Percentiles rank a stretch among this genome's conserved stretches.
phyloP scores from a whole-genome alignment of 37 sponge, comb jelly and placozoan genomes.

The Aphrocallistes beatrix region DNA sequence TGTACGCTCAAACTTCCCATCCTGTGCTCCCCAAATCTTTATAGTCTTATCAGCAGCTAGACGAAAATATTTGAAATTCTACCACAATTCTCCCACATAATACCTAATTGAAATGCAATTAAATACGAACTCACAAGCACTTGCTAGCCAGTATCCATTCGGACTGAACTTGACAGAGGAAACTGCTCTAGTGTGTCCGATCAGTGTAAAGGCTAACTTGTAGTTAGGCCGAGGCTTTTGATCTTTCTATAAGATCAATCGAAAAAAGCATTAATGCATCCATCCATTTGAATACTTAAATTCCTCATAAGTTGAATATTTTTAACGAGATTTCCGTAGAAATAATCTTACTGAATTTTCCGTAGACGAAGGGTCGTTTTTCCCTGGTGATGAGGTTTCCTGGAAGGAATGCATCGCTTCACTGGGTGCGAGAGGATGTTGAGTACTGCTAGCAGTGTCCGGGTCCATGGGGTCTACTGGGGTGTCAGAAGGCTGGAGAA shows the following conservation, averaged over 20 bases:
- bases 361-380: neutral
- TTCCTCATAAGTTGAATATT: no score
- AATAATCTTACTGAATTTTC: neutral
- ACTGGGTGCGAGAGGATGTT: neutral
- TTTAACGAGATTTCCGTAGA: no score
- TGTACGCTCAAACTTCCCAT: conserved; percentile 88
- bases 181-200: conserved; percentile 92
- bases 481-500: neutral
- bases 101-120: neutral
- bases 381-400: neutral
- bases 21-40: conserved; percentile 92
- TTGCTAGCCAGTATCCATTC: conserved; percentile 92
- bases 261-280: no score
- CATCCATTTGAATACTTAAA: no score
- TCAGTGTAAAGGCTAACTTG: conserved; percentile 73
- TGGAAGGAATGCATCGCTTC: neutral
- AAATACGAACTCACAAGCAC: conserved; percentile 40
- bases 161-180: conserved; percentile 93
- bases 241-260: conserved; percentile 18
- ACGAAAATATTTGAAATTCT: neutral
- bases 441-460: no score
- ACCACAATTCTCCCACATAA: neutral
- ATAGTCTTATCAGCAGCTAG: conserved; percentile 87
- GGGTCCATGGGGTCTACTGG: neutral
- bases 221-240: conserved; percentile 50